Conservation (phyloP, 2,113 vertebrate genomes). For the Notiomystis cincta region DNA sequence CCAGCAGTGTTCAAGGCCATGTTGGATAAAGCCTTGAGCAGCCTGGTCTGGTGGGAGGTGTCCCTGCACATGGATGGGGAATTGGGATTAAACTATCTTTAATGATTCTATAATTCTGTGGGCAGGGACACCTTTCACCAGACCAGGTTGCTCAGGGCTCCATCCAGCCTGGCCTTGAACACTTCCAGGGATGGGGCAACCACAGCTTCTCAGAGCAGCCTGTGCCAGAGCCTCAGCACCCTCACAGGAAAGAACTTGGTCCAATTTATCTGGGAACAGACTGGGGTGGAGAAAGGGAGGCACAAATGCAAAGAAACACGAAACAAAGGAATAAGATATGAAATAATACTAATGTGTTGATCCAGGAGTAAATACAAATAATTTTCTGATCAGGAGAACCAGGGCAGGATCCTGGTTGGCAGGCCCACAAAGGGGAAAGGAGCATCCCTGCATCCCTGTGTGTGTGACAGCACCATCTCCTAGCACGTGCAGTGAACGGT, state of each 20-base stretch:
- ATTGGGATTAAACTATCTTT: background rate
- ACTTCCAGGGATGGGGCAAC: background rate
- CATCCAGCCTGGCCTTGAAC: background rate
- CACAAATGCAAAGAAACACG: background rate
- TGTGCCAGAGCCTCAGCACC: background rate
- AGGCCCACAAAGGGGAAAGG: background rate
- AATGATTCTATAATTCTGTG: background rate
- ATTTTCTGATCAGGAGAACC: background rate
- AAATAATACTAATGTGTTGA: background rate
- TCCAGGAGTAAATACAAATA: background rate
- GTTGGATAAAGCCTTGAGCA: background rate
- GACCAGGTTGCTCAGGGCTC: background rate
- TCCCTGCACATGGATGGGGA: background rate
- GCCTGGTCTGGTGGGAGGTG: background rate
- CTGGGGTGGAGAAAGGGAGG: background rate
- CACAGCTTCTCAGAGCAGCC: background rate
- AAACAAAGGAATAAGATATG: background rate
- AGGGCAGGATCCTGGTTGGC: background rate
- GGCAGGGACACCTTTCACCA: no score
- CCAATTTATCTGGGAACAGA: background rate
- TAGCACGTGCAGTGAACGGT: rapidly evolving
- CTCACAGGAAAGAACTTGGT: background rate
- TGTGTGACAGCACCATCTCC: background rate
- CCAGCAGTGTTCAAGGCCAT: background rate
- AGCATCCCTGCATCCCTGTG: rapidly evolving